Percentiles rank a stretch among this genome's conserved stretches.
Evolutionary conservation across 1,140 invertebrate species (phyloP).

Genomic region (Caenorhabditis tropicalis): DNA sequence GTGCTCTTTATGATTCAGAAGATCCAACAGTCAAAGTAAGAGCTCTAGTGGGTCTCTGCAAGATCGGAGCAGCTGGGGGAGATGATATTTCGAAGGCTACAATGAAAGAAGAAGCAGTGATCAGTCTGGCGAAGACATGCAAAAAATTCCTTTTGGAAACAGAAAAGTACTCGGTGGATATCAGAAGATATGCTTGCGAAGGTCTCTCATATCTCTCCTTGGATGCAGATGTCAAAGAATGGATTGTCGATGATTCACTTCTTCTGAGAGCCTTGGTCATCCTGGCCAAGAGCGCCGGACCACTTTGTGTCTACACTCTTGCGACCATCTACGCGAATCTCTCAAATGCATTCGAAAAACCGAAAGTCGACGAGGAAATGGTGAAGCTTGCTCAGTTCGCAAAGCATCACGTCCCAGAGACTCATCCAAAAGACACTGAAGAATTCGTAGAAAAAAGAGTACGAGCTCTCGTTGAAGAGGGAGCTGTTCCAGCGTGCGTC

Average conservation of each 20-base stretch:
- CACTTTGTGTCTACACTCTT: slow-evolving; percentile 72
- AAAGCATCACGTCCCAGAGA: slow-evolving; percentile 96
- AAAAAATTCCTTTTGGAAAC: slow-evolving; percentile 74
- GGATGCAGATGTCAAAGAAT: slow-evolving; percentile 98
- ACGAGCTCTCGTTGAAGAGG: slow-evolving; percentile 81
- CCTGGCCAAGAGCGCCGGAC: slow-evolving; percentile 61
- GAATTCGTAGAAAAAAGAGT: slow-evolving; percentile 89
- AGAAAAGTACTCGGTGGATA: slow-evolving; percentile 65
- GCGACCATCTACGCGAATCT: slow-evolving; percentile 85
- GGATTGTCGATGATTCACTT: slow-evolving; percentile 84
- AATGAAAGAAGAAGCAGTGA: slow-evolving; percentile 91
- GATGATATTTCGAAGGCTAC: slow-evolving; percentile 89
- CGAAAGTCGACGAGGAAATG: slow-evolving; percentile 95
- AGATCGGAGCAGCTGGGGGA: slow-evolving; percentile 93
- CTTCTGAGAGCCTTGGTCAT: slow-evolving; percentile 74
- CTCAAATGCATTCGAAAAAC: slow-evolving; percentile 96
- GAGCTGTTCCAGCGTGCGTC: slow-evolving; percentile 87
- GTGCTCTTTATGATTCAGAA: slow-evolving; percentile 88
- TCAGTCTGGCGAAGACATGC: slow-evolving; percentile 92
- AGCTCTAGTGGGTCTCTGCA: slow-evolving; percentile 84
- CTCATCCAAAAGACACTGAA: slow-evolving; percentile 79
- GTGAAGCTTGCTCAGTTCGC: slow-evolving; percentile 94
- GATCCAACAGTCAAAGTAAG: slow-evolving; percentile 84
- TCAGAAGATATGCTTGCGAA: slow-evolving; percentile 80
- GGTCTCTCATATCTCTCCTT: slow-evolving; percentile 94